Evolutionary conservation across 2,113 vertebrate genomes (phyloP), one percentile per base, ranked within the genome.

Genomic region (Poicephalus gulielmi): DNA sequence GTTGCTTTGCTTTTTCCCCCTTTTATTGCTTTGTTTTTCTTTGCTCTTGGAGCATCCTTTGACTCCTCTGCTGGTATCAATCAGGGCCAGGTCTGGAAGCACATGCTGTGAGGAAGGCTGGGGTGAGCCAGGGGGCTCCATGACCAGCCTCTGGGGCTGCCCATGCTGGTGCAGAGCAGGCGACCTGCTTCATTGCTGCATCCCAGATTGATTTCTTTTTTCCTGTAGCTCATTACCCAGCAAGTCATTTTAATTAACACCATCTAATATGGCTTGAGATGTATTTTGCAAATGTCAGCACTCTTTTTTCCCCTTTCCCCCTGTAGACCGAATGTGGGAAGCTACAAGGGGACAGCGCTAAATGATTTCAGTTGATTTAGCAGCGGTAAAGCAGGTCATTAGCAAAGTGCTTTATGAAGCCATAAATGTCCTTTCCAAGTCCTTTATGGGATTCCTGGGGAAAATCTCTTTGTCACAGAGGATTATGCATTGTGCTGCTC

Each of bases 171-270:
- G 5, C 60, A 52, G 39, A 64, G 64, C 83, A 24, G 33, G 22
- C 2, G 9, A 24, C 57, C 57, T 35, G 57, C 57, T 59, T 35
- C 33, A 24, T 59, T 59, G 57, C 57, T 59, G 10, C 4, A 13
- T n/a, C 57, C 35, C 22, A 59, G 57, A 96, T 94, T 80, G 83
- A 92, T 88, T 86, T 37, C 18, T 69, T 43, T 68, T 53, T 59
- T 52, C 37, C 7, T 6, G 89, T 77, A 74, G 77, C 92, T 90
- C 87, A 53, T 62, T 80, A 95, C 92, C 71, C 87, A 46, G 43
- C 66, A 77, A 96, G 94, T 92, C 95, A 94, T 91, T 96, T 95
- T 96, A 95, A 97, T 97, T 95, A 97, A 96, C 88, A 69, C 83
- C 78, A 25, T 44, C 89, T 88, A 88, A 92, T 66, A 89, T 7